Conservation (phyloP, 2,113 vertebrate species). For the Prunella fulvescens region DNA sequence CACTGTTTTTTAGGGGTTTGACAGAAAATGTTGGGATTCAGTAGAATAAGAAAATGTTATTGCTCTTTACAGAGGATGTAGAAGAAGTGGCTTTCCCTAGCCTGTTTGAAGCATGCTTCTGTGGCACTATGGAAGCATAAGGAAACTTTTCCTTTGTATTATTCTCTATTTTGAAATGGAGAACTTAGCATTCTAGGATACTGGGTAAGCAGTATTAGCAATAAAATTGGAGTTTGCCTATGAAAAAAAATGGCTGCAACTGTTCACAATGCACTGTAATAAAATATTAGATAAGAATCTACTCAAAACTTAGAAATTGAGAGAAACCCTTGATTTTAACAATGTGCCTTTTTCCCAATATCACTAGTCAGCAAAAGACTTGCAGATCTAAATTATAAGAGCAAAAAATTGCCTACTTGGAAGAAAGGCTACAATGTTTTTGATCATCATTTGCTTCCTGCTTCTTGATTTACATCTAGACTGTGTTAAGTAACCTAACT, state of each 20-base stretch:
- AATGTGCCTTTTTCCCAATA: background rate
- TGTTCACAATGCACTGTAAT: background rate
- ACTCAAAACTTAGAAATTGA: background rate
- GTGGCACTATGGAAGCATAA: background rate
- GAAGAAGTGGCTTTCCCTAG: background rate
- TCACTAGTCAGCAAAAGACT: background rate
- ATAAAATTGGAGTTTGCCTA: background rate
- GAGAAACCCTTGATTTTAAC: background rate
- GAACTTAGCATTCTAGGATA: background rate
- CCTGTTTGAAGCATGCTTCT: background rate
- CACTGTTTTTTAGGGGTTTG: background rate
- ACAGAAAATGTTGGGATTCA: background rate
- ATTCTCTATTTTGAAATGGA: background rate
- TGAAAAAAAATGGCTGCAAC: background rate
- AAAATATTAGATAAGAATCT: background rate
- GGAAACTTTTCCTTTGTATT: background rate
- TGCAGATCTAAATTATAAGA: background rate
- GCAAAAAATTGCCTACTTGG: background rate
- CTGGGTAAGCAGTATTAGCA: background rate
- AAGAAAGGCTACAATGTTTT: background rate
- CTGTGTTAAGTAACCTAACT: background rate
- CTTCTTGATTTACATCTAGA: background rate
- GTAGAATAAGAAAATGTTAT: background rate
- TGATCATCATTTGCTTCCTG: background rate
- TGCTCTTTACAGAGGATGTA: background rate